Evolutionary conservation across 1,140 invertebrate genomes (phyloP).

Genomic region (Coelopa frigida): DNA sequence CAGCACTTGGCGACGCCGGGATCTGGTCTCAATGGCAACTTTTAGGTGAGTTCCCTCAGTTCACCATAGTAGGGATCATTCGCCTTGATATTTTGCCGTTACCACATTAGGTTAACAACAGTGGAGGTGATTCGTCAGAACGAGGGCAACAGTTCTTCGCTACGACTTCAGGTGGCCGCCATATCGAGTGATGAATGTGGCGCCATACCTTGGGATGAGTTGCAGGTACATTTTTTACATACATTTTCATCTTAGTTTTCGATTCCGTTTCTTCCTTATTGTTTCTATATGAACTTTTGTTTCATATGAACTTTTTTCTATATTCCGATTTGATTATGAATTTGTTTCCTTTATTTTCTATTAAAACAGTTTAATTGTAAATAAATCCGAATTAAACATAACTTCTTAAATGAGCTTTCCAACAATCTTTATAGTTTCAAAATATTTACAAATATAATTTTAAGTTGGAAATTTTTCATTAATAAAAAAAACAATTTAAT

Average conservation of each 20-base stretch:
- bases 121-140: constrained; percentile 78
- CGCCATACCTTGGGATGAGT: constrained; percentile 86
- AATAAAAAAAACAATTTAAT: too few species aligned
- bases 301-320: background rate
- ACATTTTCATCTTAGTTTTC: constrained; percentile 9
- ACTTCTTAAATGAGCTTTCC: too few species aligned
- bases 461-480: too few species aligned
- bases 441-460: too few species aligned
- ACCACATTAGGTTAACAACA: constrained; percentile 59
- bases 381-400: too few species aligned
- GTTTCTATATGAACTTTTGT: constrained; percentile 3
- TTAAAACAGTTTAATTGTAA: too few species aligned
- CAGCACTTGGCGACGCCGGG: constrained; percentile 68
- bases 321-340: background rate
- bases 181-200: constrained; percentile 72
- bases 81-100: background rate
- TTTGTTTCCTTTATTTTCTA: background rate
- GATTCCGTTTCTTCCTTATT: constrained; percentile 5
- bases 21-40: constrained; percentile 56
- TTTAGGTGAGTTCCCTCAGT: constrained; percentile 27
- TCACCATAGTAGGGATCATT: background rate
- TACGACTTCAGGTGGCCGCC: constrained; percentile 71
- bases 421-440: too few species aligned
- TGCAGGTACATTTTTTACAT: constrained; percentile 60
- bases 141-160: constrained; percentile 59